Evolutionary conservation across 2,113 vertebrate species (phyloP).

Genomic region (Notarius quadriscutis): DNA sequence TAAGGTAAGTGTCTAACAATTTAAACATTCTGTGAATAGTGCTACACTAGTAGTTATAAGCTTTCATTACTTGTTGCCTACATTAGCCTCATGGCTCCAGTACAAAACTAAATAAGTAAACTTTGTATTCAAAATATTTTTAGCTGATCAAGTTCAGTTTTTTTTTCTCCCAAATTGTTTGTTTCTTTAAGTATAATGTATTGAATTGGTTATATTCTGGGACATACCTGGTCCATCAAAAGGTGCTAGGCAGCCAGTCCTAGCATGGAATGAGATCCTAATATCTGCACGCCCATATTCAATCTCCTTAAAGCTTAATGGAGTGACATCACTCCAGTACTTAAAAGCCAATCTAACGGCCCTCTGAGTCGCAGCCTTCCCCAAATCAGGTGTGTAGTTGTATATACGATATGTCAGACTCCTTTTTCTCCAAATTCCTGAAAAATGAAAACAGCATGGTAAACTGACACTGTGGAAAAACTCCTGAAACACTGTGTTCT

Average conservation of each 20-base stretch:
- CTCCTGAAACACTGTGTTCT: background rate
- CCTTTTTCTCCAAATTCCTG: conserved; percentile 83
- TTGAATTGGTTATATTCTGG: background rate
- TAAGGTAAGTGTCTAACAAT: background rate
- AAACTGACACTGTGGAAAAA: background rate
- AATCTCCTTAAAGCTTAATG: conserved; percentile 80
- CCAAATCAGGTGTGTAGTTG: conserved; percentile 79
- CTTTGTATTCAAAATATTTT: background rate
- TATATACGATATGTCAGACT: conserved; percentile 81
- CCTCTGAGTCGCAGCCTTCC: conserved; percentile 55
- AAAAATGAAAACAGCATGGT: background rate
- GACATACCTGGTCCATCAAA: conserved; percentile 73
- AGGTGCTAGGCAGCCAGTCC: conserved; percentile 62
- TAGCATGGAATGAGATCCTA: conserved; percentile 79
- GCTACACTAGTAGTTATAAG: background rate
- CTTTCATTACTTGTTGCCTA: background rate
- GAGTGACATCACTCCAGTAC: conserved; percentile 81
- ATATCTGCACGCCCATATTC: conserved; percentile 77
- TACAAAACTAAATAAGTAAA: background rate
- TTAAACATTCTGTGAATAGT: background rate
- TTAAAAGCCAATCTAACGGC: conserved; percentile 79
- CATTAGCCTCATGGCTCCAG: background rate
- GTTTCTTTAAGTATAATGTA: background rate
- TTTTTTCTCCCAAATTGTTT: background rate
- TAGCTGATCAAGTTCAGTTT: background rate